Evolutionary conservation across 2,888 invertebrate species (phyloP), one percentile per base, ranked within the genome.

Genomic region (Papilio elwesi): DNA sequence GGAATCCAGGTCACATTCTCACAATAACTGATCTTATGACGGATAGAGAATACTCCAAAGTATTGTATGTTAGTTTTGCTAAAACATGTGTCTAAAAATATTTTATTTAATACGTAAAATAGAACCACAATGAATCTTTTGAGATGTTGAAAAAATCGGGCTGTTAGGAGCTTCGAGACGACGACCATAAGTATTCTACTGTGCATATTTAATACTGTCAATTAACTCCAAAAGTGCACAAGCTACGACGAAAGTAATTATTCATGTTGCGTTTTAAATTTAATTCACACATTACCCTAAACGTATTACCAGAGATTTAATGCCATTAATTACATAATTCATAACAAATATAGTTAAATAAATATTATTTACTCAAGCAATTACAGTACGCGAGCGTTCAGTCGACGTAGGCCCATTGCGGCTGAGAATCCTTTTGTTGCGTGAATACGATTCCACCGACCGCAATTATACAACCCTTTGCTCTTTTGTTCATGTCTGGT

Each of bases 371-470:
- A 63, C 63, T 43, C 15, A 66, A 62, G 15, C 7, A 36, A 66
- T 66, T 26, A 49, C 38, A 70, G 26, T 11, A 12, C 38, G 51
- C 26, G 11, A 57, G 10, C 16, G 36, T 26, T 47, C 38, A 64
- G 36, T 57, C 36, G 36, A 64, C 64, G 9, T 13, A 49, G 49
- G 43, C 26, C 64, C 36, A n/a, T 55, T 38, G 47, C 70, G 55
- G 55, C 70, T 48, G 65, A 8, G 53, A 70, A 70, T 70, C 70
- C 70, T 53, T 70, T 63, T 70, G 70, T 63, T 63, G 53, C 51
- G 63, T 63, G 70, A 63, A 70, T 52, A 52, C 70, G 53, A 53
- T 49, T 57, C 68, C 49, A 48, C 57, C 70, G 63, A 70, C 70
- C 70, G 70, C 70, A 70, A 70, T 70, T 70, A 63, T 51, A 43